Percentiles rank a stretch among this genome's conserved stretches.
phyloP scores from a whole-genome alignment of 2,797 vertebrate genomes.

The Microctenopoma stevenorrisi region DNA sequence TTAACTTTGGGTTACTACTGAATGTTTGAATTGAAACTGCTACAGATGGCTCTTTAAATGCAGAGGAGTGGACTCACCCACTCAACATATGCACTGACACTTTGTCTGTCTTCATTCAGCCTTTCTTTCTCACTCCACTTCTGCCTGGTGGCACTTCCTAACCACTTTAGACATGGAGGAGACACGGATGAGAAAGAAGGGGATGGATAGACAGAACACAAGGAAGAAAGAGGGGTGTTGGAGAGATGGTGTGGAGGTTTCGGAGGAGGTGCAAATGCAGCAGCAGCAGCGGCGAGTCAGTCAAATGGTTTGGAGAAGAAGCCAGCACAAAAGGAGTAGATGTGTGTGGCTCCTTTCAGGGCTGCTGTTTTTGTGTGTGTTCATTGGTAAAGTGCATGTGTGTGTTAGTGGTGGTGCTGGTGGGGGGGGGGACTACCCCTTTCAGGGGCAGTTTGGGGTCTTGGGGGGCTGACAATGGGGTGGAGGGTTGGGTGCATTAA shows the following conservation, averaged over 20 bases:
- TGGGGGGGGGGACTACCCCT: background rate
- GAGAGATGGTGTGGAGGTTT: slow-evolving; percentile 25
- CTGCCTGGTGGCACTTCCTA: slow-evolving; percentile 31
- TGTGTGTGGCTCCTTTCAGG: slow-evolving; percentile 93
- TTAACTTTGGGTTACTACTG: slow-evolving; percentile 35
- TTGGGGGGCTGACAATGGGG: slow-evolving; percentile 81
- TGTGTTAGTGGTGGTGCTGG: slow-evolving; percentile 11
- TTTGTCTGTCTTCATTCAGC: slow-evolving; percentile 48
- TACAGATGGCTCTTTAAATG: slow-evolving; percentile 73
- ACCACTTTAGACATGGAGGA: slow-evolving; percentile 42
- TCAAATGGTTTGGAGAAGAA: slow-evolving; percentile 76
- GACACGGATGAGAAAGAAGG: background rate
- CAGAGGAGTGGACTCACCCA: slow-evolving; percentile 46
- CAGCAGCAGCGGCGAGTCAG: slow-evolving; percentile 56
- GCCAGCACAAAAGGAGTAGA: slow-evolving; percentile 92
- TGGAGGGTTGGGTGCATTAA: slow-evolving; percentile 84
- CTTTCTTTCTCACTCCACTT: slow-evolving; percentile 20
- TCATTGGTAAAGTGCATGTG: slow-evolving; percentile 46
- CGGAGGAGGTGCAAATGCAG: slow-evolving; percentile 58
- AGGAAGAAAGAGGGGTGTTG: slow-evolving; percentile 12
- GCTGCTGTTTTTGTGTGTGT: slow-evolving; percentile 74
- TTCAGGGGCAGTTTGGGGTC: slow-evolving; percentile 56
- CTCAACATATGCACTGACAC: slow-evolving; percentile 62
- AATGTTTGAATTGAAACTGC: slow-evolving; percentile 43
- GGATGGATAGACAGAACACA: slow-evolving; percentile 33